phyloP scores from a whole-genome alignment of 2,888 invertebrate genomes.

The Hecatera dysodea region DNA sequence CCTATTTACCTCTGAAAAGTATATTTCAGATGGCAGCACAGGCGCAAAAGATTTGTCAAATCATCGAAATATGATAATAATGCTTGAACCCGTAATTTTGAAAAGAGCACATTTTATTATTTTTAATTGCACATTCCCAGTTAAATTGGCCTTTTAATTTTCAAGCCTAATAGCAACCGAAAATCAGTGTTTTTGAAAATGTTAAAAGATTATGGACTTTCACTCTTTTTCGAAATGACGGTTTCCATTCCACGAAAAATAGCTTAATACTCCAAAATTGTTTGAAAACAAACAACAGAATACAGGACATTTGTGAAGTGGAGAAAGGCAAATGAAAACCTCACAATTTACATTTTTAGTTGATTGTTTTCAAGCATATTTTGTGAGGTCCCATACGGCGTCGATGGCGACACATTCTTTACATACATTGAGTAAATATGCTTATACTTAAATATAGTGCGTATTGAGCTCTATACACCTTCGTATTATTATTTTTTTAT shows the following conservation, averaged over 20 bases:
- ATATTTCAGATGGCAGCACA: slow-evolving; percentile 13
- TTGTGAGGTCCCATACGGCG: too few species aligned
- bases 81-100: too few species aligned
- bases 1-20: not conserved
- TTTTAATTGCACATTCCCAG: too few species aligned
- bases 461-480: slow-evolving; percentile 10
- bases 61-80: slow-evolving; percentile 16
- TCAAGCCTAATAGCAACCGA: too few species aligned
- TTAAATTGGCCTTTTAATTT: too few species aligned
- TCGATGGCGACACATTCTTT: not conserved
- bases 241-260: not conserved
- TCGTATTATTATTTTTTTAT: not conserved
- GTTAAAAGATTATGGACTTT: too few species aligned
- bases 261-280: not conserved
- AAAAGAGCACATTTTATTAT: too few species aligned
- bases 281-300: slow-evolving; percentile 19
- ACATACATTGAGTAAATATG: not conserved
- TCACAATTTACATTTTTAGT: too few species aligned
- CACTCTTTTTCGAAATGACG: too few species aligned
- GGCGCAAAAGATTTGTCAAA: not conserved
- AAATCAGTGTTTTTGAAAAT: too few species aligned
- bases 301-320: not conserved
- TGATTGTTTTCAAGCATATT: too few species aligned
- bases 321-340: too few species aligned
- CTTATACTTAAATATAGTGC: slow-evolving; percentile 4